These are phyloP conservation scores for Callorhinus ursinus DNA, from an alignment of 2,113 vertebrate genomes.

Conservation along the genomic window DNA sequence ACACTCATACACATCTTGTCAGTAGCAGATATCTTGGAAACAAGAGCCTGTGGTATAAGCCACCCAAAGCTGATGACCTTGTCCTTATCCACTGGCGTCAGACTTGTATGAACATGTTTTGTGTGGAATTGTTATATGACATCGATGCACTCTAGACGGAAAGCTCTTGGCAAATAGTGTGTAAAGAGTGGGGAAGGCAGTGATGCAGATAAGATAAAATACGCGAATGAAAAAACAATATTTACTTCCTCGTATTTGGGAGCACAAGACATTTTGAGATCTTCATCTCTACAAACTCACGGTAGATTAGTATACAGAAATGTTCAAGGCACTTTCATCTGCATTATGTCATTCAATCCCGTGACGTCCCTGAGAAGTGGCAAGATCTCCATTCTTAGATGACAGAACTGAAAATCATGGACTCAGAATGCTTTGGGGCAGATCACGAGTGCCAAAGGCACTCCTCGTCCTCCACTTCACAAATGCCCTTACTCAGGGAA, in stretches of 20 bases:
- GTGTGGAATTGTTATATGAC: neutral
- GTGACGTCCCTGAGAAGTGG: neutral
- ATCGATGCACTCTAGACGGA: neutral
- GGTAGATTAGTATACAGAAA: neutral
- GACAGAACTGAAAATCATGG: neutral
- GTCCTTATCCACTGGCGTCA: neutral
- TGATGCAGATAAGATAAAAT: constrained; percentile 41
- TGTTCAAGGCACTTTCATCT: neutral
- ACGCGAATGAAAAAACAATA: neutral
- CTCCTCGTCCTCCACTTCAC: neutral
- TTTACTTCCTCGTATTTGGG: neutral
- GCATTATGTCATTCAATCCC: neutral
- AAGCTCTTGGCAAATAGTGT: neutral
- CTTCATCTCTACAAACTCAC: neutral
- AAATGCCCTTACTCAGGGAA: neutral
- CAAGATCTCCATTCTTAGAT: neutral
- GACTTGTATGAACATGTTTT: constrained; percentile 5
- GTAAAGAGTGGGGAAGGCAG: neutral
- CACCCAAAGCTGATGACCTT: neutral
- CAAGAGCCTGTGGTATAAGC: neutral
- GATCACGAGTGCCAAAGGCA: neutral
- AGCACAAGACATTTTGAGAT: neutral
- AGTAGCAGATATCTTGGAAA: neutral
- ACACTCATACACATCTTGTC: neutral
- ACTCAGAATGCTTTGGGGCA: neutral